Conservation (phyloP, 2,888 invertebrate genomes). For the Theretra japonica region DNA sequence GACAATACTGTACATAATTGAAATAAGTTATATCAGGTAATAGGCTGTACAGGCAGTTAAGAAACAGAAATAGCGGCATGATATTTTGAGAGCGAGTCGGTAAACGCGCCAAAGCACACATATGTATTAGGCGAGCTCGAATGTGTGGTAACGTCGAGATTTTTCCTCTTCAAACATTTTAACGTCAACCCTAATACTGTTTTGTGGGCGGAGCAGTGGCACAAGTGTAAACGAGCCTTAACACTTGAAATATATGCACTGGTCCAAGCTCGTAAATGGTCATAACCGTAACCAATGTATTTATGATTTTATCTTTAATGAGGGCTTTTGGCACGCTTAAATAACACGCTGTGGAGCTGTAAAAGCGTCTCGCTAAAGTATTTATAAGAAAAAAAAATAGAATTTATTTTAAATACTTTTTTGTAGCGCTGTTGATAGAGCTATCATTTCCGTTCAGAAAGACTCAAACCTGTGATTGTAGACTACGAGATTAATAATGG, state of each 20-base stretch:
- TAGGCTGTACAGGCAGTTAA: neutral
- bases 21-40: neutral
- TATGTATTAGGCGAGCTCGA: neutral
- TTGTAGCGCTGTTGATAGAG: no score
- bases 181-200: constrained; percentile 11
- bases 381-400: no score
- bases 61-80: neutral
- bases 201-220: neutral
- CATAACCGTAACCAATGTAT: constrained; percentile 2
- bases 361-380: neutral
- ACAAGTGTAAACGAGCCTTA: neutral
- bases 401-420: no score
- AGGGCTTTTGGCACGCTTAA: neutral
- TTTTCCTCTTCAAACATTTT: constrained; percentile 27
- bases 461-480: no score
- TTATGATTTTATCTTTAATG: neutral
- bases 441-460: no score
- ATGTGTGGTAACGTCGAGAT: neutral
- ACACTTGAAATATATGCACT: constrained; percentile 1
- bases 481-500: no score
- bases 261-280: neutral
- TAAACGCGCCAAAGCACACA: neutral
- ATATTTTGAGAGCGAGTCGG: neutral
- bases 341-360: neutral
- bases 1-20: no score